These are phyloP conservation scores for Rhamphomyia laevipes DNA, from an alignment of 2,888 invertebrate genomes.

Conservation along the genomic window DNA sequence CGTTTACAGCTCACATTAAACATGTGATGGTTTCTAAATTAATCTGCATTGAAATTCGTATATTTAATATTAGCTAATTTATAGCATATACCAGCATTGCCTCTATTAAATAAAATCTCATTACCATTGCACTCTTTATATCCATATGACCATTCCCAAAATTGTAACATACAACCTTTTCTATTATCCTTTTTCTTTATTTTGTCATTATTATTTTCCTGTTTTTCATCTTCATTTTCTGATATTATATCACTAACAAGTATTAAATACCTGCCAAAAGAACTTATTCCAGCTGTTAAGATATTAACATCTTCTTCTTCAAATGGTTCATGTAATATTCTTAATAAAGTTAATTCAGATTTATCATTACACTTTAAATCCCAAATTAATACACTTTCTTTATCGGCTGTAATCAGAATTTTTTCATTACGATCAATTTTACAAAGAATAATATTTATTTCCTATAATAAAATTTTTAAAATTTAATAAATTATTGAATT, in stretches of 20 bases:
- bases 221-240: background rate
- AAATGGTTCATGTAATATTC: conserved; percentile 6
- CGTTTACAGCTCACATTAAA: no score
- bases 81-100: no score
- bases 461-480: no score
- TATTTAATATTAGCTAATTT: no score
- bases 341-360: background rate
- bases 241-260: background rate
- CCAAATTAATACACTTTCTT: conserved; percentile 6
- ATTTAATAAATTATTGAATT: no score
- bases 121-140: conserved; percentile 43
- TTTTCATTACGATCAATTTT: background rate
- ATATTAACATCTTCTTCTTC: background rate
- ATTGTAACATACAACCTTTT: conserved; percentile 31
- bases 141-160: conserved; percentile 53
- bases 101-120: no score
- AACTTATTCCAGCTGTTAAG: conserved; percentile 2
- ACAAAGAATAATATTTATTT: background rate
- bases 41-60: no score
- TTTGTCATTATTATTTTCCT: background rate
- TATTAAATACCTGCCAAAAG: conserved; percentile 9
- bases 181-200: no score
- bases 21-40: no score
- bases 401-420: conserved; percentile 9
- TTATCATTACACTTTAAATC: background rate